Evolutionary conservation across 2,113 vertebrate species (phyloP).

Genomic region (Sinosuthora webbiana): DNA sequence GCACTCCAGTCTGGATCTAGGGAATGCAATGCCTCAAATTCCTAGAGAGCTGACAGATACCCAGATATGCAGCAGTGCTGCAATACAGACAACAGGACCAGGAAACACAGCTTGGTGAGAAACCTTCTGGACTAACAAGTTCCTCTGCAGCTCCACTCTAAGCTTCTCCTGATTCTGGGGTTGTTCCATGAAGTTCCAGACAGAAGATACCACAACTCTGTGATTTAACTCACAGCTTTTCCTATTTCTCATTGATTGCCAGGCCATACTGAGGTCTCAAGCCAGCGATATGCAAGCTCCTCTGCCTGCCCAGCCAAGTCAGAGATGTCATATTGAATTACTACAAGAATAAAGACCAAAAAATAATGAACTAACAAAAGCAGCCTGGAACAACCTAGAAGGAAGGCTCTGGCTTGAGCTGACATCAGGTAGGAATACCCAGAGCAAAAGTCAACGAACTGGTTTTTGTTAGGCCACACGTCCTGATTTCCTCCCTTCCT

Average conservation of each 20-base stretch:
- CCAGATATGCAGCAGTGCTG: neutral
- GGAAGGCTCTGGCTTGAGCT: neutral
- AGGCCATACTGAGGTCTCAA: neutral
- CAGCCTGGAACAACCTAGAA: neutral
- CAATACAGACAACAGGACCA: neutral
- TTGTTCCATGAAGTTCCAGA: neutral
- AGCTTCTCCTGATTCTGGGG: neutral
- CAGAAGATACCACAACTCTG: neutral
- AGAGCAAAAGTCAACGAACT: neutral
- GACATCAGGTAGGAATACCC: neutral
- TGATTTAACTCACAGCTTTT: neutral
- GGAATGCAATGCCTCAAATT: conserved; percentile 37
- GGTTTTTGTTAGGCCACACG: neutral
- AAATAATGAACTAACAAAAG: neutral
- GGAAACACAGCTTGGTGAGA: neutral
- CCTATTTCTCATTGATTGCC: neutral
- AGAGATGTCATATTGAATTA: neutral
- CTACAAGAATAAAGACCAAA: neutral
- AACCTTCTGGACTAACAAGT: neutral
- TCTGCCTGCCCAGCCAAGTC: neutral
- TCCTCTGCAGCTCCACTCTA: neutral
- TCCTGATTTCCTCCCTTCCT: neutral
- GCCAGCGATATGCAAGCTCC: accelerated
- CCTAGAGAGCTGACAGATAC: conserved; percentile 22
- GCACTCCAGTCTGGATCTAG: neutral